Evolutionary conservation across 2,888 invertebrate genomes (phyloP).

Genomic region (Agrotis puta): DNA sequence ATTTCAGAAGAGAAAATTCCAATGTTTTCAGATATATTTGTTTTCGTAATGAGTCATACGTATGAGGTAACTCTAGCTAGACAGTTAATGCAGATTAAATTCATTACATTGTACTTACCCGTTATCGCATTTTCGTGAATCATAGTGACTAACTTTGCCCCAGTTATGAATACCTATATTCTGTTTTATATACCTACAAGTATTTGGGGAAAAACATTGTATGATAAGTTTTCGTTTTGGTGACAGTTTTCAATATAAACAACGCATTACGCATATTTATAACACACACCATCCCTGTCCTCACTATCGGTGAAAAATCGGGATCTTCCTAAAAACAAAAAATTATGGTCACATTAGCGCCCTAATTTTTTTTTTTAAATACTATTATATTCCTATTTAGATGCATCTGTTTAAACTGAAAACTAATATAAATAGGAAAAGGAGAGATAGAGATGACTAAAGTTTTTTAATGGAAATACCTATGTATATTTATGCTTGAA

Average conservation of each 20-base stretch:
- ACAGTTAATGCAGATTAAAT: slow-evolving; percentile 32
- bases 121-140: slow-evolving; percentile 41
- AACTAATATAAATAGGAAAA: too few relatives aligned
- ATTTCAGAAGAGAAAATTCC: not conserved
- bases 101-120: slow-evolving; percentile 11
- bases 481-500: too few relatives aligned
- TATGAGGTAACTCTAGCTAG: not conserved
- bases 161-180: not conserved
- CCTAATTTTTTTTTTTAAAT: too few relatives aligned
- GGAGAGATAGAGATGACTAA: too few relatives aligned
- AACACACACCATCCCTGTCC: slow-evolving; percentile 1
- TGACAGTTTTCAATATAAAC: not conserved
- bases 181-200: not conserved
- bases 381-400: too few relatives aligned
- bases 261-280: not conserved
- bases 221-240: slow-evolving; percentile 5
- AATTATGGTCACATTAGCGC: not conserved
- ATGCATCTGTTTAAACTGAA: too few relatives aligned
- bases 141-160: slow-evolving; percentile 45
- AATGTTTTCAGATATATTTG: not conserved
- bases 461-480: too few relatives aligned
- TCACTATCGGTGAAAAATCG: not conserved
- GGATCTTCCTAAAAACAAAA: slow-evolving; percentile 4
- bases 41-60: slow-evolving; percentile 8
- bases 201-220: slow-evolving; percentile 12